Conservation (phyloP, 2,888 invertebrate genomes). For the Phengaris arion region DNA sequence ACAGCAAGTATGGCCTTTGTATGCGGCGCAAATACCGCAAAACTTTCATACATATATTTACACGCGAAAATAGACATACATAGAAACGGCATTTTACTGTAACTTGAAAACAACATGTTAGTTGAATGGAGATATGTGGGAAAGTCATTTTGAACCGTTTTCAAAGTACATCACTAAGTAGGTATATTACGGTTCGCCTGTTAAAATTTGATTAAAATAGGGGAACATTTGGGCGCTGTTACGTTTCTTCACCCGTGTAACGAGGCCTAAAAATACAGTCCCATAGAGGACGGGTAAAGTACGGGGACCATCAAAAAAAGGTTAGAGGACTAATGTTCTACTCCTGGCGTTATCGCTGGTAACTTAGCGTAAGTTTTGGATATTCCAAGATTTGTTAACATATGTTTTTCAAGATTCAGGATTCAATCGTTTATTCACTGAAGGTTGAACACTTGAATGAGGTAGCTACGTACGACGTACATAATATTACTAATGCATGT, state of each 20-base stretch:
- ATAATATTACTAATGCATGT: no score
- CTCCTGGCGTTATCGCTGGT: neutral
- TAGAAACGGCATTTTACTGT: neutral
- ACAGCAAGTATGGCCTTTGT: neutral
- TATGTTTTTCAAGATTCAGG: no score
- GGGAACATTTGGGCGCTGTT: neutral
- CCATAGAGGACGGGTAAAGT: neutral
- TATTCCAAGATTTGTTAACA: no score
- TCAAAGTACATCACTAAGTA: no score
- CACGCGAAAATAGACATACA: neutral
- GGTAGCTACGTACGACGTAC: no score
- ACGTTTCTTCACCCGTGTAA: constrained; percentile 8
- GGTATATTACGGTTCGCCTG: neutral
- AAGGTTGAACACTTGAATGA: no score
- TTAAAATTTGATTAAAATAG: neutral
- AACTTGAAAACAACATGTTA: neutral
- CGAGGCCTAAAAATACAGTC: neutral
- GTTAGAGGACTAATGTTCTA: neutral
- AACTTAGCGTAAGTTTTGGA: neutral
- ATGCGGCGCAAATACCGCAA: neutral
- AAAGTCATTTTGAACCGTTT: no score
- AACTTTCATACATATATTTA: constrained; percentile 2
- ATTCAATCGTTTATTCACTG: no score
- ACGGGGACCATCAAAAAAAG: neutral
- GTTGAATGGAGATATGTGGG: no score